phyloP scores from a whole-genome alignment of 2,888 invertebrate species.

The Eupeodes luniger region DNA sequence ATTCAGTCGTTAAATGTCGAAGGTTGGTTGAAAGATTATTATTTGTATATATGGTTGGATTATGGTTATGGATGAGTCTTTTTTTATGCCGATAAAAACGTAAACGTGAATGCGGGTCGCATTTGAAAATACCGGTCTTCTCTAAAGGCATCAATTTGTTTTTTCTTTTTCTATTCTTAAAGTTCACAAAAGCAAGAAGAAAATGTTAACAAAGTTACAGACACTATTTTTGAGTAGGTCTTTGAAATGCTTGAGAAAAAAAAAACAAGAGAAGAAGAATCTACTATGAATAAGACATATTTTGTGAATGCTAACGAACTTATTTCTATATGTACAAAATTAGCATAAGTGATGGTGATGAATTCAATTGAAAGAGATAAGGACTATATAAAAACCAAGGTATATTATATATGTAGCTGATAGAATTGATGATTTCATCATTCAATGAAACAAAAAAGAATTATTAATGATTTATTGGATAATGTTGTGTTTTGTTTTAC shows the following conservation, averaged over 20 bases:
- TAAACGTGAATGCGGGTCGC: constrained; percentile 24
- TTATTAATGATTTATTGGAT: constrained; percentile 37
- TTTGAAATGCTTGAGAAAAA: constrained; percentile 9
- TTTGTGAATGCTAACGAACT: constrained; percentile 41
- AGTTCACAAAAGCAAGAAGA: constrained; percentile 14
- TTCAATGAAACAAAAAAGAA: constrained; percentile 32
- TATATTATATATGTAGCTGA: background rate
- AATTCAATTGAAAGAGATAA: constrained; percentile 32
- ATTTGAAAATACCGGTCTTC: constrained; percentile 50
- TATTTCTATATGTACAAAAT: constrained; percentile 1
- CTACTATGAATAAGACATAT: background rate
- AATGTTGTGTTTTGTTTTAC: background rate
- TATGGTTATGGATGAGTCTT: constrained; percentile 6
- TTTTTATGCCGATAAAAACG: background rate
- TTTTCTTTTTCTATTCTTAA: constrained; percentile 17
- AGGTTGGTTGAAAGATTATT: constrained; percentile 34
- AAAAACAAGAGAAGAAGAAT: constrained; percentile 7
- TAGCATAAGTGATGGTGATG: constrained; percentile 22
- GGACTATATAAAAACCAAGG: background rate
- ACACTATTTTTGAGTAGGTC: background rate
- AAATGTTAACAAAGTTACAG: constrained; percentile 17
- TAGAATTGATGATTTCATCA: constrained; percentile 61
- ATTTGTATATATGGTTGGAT: background rate
- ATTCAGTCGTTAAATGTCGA: constrained; percentile 72
- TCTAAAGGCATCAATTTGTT: background rate